Conservation (phyloP, 2,888 invertebrate species). For the Morinoia aosen region DNA sequence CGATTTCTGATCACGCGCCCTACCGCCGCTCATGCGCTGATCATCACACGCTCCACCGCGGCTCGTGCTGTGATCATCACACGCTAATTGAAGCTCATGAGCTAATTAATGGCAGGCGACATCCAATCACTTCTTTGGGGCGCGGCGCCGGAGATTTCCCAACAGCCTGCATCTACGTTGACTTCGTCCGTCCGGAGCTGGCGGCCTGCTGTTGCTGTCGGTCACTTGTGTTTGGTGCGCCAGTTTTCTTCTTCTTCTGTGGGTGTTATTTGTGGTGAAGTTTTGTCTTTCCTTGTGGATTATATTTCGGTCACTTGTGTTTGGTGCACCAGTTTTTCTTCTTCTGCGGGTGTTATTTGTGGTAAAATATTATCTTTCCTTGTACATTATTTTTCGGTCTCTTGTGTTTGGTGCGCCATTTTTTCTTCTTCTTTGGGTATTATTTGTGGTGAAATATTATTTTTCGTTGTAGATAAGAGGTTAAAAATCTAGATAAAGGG, state of each 20-base stretch:
- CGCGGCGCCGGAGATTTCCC: not conserved
- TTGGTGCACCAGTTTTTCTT: not conserved
- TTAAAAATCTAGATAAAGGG: too few species aligned
- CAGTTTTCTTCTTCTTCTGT: not conserved
- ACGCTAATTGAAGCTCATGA: constrained; percentile 3
- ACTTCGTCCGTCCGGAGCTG: not conserved
- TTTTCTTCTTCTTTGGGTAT: not conserved
- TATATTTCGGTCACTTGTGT: not conserved
- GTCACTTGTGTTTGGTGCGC: not conserved
- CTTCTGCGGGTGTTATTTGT: not conserved
- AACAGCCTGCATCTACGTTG: not conserved
- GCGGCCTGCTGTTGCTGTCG: not conserved
- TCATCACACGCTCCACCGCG: not conserved
- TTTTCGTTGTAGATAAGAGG: not conserved
- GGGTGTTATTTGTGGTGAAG: not conserved
- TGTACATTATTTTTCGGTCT: not conserved
- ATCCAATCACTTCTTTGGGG: not conserved
- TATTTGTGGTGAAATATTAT: not conserved
- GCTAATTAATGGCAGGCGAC: constrained; percentile 20
- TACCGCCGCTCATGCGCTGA: not conserved
- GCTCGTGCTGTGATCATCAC: constrained; percentile 20
- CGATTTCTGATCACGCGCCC: not conserved
- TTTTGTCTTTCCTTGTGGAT: not conserved
- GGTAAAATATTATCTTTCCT: not conserved
- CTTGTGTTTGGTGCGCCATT: not conserved